Conservation (phyloP, 1,140 invertebrate species). For the Steinernema khuongi region DNA sequence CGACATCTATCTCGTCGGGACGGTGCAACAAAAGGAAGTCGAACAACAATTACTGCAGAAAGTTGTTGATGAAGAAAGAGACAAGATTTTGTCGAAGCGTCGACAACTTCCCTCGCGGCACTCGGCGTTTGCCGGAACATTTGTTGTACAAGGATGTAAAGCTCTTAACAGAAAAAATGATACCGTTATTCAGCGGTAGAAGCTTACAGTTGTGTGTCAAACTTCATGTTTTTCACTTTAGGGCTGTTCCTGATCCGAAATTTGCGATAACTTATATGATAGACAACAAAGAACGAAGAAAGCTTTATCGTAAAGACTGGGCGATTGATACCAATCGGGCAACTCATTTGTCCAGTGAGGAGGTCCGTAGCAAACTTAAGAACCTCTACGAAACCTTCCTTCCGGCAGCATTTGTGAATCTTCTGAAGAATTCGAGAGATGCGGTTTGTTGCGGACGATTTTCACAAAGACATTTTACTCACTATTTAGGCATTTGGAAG, state of each 20-base stretch:
- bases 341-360: conserved; percentile 3
- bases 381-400: neutral
- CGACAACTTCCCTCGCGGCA: neutral
- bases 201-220: neutral
- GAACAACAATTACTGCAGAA: conserved; percentile 66
- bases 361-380: neutral
- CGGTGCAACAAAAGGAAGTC: conserved; percentile 75
- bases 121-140: conserved; percentile 86
- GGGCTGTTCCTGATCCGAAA: neutral
- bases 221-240: neutral
- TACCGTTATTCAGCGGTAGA: neutral
- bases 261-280: neutral
- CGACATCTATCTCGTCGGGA: conserved; percentile 72
- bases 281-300: neutral
- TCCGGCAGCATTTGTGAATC: neutral
- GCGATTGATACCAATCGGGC: neutral
- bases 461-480: neutral
- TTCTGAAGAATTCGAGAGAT: neutral
- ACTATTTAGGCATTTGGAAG: conserved; percentile 22
- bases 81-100: neutral
- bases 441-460: neutral
- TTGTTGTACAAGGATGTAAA: conserved; percentile 82
- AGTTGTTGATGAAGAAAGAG: conserved; percentile 26
- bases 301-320: neutral
- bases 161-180: conserved; percentile 74